Conservation (phyloP, 2,888 invertebrate genomes). For the Nemotelus nigrinus region DNA sequence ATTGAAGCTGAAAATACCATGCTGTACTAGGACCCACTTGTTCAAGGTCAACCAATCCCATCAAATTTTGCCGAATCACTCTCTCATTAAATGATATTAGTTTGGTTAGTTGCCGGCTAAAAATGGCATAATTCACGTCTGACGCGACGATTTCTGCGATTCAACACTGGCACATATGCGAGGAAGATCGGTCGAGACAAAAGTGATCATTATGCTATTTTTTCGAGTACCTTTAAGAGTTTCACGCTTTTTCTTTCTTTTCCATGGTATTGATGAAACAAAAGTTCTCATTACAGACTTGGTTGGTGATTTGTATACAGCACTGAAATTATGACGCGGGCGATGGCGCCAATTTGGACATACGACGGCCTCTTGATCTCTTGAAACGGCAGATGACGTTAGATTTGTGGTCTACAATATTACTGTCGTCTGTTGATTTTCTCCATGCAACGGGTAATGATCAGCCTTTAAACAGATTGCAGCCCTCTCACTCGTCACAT, state of each 20-base stretch:
- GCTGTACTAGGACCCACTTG: conserved; percentile 20
- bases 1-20: neutral
- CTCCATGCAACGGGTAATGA: too few species aligned
- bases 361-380: neutral
- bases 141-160: neutral
- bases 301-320: neutral
- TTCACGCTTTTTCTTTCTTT: neutral
- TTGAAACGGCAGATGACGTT: conserved; percentile 5
- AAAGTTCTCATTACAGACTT: neutral
- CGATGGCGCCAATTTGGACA: neutral
- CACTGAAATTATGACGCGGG: neutral
- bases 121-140: conserved; percentile 22
- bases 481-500: too few species aligned
- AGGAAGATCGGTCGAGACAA: neutral
- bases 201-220: conserved; percentile 20
- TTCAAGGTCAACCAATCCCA: neutral
- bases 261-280: neutral
- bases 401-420: neutral
- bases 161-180: neutral
- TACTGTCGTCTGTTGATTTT: too few species aligned
- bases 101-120: neutral
- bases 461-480: too few species aligned
- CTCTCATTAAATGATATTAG: neutral
- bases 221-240: neutral
- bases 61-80: conserved; percentile 3